Conservation (phyloP, 2,888 invertebrate species). For the Eledona agricola region DNA sequence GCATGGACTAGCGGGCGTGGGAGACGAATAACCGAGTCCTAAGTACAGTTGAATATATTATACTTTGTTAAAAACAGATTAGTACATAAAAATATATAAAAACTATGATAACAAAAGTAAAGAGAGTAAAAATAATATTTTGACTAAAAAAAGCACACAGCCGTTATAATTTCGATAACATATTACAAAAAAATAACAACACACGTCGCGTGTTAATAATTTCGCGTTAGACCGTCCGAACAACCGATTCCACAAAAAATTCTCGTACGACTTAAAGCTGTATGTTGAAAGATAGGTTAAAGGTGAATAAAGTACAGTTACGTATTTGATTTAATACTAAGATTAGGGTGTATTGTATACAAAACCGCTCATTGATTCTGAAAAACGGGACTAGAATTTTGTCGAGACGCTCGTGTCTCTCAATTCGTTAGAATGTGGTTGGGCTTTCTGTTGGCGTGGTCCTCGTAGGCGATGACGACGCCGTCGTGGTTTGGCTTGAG, state of each 20-base stretch:
- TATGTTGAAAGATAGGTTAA: slow-evolving; percentile 22
- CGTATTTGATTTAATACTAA: slow-evolving; percentile 23
- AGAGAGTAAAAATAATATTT: slow-evolving; percentile 47
- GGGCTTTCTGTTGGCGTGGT: slow-evolving; percentile 38
- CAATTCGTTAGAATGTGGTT: slow-evolving; percentile 22
- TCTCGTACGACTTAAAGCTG: slow-evolving; percentile 33
- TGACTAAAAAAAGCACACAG: slow-evolving; percentile 59
- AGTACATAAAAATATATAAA: slow-evolving; percentile 42
- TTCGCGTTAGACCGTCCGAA: neutral
- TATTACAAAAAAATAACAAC: slow-evolving; percentile 16
- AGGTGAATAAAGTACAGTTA: slow-evolving; percentile 11
- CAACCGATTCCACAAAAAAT: neutral
- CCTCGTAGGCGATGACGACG: slow-evolving; percentile 66
- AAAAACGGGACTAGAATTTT: slow-evolving; percentile 19
- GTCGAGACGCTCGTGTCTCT: neutral
- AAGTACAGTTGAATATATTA: slow-evolving; percentile 29
- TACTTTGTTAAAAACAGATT: slow-evolving; percentile 37
- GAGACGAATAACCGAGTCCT: too few species aligned
- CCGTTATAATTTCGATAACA: slow-evolving; percentile 43
- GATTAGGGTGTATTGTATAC: neutral
- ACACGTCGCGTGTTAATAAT: slow-evolving; percentile 7
- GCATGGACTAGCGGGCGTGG: too few species aligned
- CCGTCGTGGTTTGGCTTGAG: slow-evolving; percentile 70
- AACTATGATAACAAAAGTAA: slow-evolving; percentile 51
- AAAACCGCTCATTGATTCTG: too few species aligned